These are phyloP conservation scores for Steinernema carpocapsae DNA, from an alignment of 2,888 invertebrate genomes.

Conservation along the genomic window DNA sequence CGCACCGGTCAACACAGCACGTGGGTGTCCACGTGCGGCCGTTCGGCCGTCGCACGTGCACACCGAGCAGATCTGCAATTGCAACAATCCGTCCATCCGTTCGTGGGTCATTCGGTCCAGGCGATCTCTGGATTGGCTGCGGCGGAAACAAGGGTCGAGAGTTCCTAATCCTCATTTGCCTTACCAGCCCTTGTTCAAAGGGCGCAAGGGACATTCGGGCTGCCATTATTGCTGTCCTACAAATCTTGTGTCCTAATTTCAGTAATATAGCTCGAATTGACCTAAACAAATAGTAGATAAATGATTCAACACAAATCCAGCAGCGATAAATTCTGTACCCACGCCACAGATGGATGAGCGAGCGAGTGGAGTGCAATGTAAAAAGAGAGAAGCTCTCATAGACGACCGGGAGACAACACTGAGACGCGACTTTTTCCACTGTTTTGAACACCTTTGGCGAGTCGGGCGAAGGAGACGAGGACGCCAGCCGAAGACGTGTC, in stretches of 20 bases:
- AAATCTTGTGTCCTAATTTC: too few species aligned
- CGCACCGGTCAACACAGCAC: constrained; percentile 28
- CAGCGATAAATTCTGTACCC: too few species aligned
- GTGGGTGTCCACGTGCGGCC: constrained; percentile 12
- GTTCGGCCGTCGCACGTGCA: background rate
- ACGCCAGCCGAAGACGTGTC: background rate
- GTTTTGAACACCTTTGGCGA: too few species aligned
- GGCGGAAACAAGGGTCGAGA: background rate
- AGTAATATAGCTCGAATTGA: too few species aligned
- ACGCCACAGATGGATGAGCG: too few species aligned
- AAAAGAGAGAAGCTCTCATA: background rate
- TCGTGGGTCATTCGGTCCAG: constrained; percentile 2
- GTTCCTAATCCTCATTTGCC: background rate
- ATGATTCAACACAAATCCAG: too few species aligned
- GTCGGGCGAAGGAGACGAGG: background rate
- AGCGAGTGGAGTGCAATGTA: background rate
- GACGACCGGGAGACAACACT: background rate
- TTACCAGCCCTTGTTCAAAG: background rate
- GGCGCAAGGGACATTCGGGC: too few species aligned
- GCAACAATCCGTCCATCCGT: constrained; percentile 1
- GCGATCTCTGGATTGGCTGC: background rate
- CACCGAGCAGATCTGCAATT: background rate
- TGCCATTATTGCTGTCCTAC: too few species aligned
- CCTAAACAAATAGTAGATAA: too few species aligned
- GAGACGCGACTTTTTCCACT: background rate